Evolutionary conservation across 2,113 vertebrate species (phyloP).

Genomic region (Chitala chitala): DNA sequence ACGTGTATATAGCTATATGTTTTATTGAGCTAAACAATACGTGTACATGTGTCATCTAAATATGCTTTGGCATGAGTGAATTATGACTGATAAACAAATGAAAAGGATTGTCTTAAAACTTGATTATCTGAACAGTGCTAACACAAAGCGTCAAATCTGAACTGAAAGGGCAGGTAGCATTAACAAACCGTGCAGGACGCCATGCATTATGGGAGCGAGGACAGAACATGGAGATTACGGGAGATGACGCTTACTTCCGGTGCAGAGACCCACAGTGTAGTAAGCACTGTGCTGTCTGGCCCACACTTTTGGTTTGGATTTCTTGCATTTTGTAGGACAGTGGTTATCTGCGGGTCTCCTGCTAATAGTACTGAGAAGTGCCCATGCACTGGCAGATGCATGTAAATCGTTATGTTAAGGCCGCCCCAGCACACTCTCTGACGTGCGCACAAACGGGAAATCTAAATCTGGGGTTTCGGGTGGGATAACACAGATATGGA

Average conservation of each 20-base stretch:
- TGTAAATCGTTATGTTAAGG: neutral
- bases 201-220: no score
- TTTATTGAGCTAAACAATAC: slow-evolving; percentile 7
- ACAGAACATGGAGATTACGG: neutral
- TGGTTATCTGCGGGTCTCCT: no score
- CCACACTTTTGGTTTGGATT: neutral
- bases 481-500: neutral
- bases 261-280: slow-evolving; percentile 11
- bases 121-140: neutral
- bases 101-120: slow-evolving; percentile 5
- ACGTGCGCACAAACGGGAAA: neutral
- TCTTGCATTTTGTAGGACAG: no score
- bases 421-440: neutral
- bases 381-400: neutral
- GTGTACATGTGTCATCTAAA: neutral
- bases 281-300: neutral
- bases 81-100: neutral
- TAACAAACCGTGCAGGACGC: no score
- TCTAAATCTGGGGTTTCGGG: neutral
- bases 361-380: neutral
- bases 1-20: no score
- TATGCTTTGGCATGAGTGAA: slow-evolving; percentile 23
- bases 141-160: neutral
- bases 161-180: neutral
- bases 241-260: neutral